Percentiles rank a stretch among this genome's conserved stretches.
phyloP scores from a whole-genome alignment of 2,113 vertebrate genomes.

The Hippocampus guttulatus region DNA sequence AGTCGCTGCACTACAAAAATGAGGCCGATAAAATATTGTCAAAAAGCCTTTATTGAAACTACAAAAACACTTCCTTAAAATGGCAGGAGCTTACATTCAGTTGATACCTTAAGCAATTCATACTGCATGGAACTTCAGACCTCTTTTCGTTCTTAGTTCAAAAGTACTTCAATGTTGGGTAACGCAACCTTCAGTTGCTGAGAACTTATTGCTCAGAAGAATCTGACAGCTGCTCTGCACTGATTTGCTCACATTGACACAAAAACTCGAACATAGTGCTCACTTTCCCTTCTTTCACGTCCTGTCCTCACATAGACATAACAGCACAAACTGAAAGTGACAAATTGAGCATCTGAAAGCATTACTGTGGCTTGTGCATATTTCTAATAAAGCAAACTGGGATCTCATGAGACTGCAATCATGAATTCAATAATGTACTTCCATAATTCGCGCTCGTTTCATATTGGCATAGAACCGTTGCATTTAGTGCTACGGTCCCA shows the following conservation, averaged over 20 bases:
- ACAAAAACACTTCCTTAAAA: constrained; percentile 29
- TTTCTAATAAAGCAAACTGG: neutral
- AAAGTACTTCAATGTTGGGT: constrained; percentile 11
- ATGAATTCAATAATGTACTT: neutral
- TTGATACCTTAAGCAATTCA: constrained; percentile 27
- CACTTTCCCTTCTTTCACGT: constrained; percentile 14
- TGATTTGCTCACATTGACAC: neutral
- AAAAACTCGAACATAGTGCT: neutral
- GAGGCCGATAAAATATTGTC: neutral
- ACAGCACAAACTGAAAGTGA: neutral
- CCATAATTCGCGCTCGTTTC: neutral
- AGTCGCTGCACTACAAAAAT: neutral
- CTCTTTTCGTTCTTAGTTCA: constrained; percentile 16
- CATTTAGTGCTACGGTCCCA: neutral
- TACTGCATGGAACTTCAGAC: constrained; percentile 37
- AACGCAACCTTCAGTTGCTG: neutral
- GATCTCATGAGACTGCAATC: neutral
- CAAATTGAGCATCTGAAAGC: neutral
- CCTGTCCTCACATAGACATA: neutral
- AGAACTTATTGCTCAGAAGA: constrained; percentile 44
- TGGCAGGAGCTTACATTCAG: constrained; percentile 47
- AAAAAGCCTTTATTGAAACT: constrained; percentile 68
- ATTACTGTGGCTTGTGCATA: neutral
- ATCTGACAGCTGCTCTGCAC: constrained; percentile 14
- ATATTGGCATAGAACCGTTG: neutral